Percentiles rank a stretch among this genome's conserved stretches.
phyloP scores from a whole-genome alignment of 2,797 vertebrate genomes.

The Lindbergichthys nudifrons region DNA sequence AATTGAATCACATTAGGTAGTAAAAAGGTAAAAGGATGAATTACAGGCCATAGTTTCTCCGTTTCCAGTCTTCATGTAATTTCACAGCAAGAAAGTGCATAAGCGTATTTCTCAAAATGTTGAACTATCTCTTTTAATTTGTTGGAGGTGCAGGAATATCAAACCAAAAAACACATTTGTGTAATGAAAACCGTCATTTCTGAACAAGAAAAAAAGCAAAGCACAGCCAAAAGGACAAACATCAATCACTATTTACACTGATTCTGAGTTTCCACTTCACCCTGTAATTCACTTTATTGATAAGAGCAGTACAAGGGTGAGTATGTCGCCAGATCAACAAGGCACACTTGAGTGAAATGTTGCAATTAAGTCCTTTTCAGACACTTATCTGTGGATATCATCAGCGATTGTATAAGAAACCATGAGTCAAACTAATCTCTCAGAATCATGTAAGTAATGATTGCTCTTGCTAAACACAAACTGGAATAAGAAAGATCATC shows the following conservation, averaged over 20 bases:
- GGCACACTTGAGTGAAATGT: constrained; percentile 62
- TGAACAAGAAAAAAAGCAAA: constrained; percentile 18
- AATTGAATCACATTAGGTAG: not conserved
- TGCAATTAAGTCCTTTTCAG: constrained; percentile 46
- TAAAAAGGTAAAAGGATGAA: no score
- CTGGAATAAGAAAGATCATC: constrained; percentile 22
- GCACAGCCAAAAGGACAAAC: constrained; percentile 14
- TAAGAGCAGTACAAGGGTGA: constrained; percentile 25
- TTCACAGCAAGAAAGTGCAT: not conserved
- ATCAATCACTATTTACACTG: not conserved
- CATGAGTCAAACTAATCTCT: not conserved
- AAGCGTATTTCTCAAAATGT: not conserved
- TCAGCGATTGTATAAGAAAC: constrained; percentile 8
- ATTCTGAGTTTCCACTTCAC: constrained; percentile 12
- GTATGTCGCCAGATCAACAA: constrained; percentile 49
- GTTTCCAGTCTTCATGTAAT: not conserved
- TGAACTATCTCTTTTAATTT: constrained; percentile 1
- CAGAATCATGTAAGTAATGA: constrained; percentile 24
- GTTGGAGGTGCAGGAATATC: not conserved
- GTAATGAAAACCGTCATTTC: constrained; percentile 28
- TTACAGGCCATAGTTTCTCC: not conserved
- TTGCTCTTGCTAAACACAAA: not conserved
- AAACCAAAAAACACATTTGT: constrained; percentile 1
- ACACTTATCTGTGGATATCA: constrained; percentile 24
- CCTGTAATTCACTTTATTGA: constrained; percentile 10